These are phyloP conservation scores for Morpho helenor DNA, from an alignment of 2,888 invertebrate species.

Conservation along the genomic window DNA sequence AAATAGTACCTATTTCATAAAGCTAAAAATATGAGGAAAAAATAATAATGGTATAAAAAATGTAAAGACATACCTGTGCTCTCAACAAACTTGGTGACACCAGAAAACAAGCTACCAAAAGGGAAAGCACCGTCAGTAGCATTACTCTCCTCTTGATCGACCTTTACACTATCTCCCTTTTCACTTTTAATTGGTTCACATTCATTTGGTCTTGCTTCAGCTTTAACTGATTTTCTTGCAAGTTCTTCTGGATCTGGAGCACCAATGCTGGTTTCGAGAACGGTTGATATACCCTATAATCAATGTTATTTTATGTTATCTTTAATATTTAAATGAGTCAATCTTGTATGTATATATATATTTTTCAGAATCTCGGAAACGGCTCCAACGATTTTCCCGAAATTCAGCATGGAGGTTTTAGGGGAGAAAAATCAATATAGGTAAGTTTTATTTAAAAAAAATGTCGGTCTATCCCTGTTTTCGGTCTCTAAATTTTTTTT, in stretches of 20 bases:
- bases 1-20: no score
- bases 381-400: no score
- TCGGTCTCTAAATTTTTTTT: no score
- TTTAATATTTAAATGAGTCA: no score
- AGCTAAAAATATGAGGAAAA: no score
- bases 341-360: no score
- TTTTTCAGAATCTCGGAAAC: no score
- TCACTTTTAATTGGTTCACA: conserved; percentile 8
- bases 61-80: conserved; percentile 68
- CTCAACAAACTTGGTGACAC: conserved; percentile 85
- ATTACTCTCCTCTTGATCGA: conserved; percentile 18
- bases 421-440: no score
- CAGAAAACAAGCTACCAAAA: conserved; percentile 82
- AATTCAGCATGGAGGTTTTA: no score
- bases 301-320: neutral
- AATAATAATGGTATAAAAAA: neutral
- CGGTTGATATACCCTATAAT: conserved; percentile 84
- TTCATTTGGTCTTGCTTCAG: conserved; percentile 21
- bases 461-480: no score
- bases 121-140: conserved; percentile 65
- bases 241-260: conserved; percentile 90
- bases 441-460: no score
- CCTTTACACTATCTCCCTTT: conserved; percentile 7
- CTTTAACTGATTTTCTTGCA: conserved; percentile 68
- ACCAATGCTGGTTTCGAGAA: conserved; percentile 90